Conservation (phyloP, 2,113 vertebrate species). For the Tachuris rubrigastra region DNA sequence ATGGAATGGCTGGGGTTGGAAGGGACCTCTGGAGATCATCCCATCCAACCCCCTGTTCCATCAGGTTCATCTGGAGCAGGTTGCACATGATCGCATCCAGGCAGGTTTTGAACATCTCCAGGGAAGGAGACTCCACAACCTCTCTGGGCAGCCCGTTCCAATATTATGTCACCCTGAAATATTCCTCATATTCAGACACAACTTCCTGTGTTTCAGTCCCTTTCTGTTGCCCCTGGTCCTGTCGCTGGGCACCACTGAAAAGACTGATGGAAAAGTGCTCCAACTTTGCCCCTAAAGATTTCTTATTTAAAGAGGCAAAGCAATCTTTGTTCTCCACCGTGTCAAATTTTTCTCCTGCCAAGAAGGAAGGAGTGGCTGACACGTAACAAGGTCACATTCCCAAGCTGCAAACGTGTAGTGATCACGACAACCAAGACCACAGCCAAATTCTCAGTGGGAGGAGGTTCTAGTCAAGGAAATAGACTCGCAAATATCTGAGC, state of each 20-base stretch:
- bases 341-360: neutral
- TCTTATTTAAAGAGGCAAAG: neutral
- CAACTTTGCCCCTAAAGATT: neutral
- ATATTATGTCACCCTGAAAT: neutral
- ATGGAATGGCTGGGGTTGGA: neutral
- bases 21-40: neutral
- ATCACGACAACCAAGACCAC: neutral
- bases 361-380: neutral
- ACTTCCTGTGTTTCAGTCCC: neutral
- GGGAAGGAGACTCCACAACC: neutral
- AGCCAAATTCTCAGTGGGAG: neutral
- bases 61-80: neutral
- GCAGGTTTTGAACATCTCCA: neutral
- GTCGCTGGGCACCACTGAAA: neutral
- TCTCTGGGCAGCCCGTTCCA: neutral
- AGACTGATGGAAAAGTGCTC: neutral
- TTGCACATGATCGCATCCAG: neutral
- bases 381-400: accelerated
- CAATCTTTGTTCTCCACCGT: neutral
- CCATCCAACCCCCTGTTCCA: neutral
- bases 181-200: neutral
- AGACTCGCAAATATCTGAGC: neutral
- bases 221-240: neutral
- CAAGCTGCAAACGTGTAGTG: neutral
- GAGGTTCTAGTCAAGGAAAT: neutral